phyloP scores from a whole-genome alignment of 2,797 vertebrate species.

The Takifugu ocellatus region DNA sequence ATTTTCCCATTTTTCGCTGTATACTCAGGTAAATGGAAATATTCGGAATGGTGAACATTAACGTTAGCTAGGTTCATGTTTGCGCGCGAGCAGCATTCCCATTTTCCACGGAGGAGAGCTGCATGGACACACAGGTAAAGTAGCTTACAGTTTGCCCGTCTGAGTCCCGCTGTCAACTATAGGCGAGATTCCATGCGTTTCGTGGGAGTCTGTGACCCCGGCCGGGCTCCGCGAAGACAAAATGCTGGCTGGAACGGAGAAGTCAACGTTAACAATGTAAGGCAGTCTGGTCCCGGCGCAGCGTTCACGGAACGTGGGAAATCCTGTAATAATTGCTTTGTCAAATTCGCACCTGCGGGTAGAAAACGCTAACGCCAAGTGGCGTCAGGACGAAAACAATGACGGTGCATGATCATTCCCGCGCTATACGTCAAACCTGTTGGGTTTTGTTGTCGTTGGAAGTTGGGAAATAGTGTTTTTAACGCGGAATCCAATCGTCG shows the following conservation, averaged over 20 bases:
- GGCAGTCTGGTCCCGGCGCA: conserved; percentile 40
- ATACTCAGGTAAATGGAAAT: neutral
- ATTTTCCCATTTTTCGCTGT: too few relatives aligned
- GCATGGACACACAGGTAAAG: conserved; percentile 2
- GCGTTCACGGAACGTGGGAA: neutral
- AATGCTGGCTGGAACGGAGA: conserved; percentile 28
- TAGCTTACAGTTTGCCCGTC: conserved; percentile 37
- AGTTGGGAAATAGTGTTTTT: neutral
- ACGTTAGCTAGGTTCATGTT: conserved; percentile 16
- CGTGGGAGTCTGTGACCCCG: conserved; percentile 2
- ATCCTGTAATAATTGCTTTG: fast-evolving
- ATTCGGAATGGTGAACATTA: conserved; percentile 13
- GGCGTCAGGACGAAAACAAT: fast-evolving
- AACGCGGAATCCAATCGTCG: neutral
- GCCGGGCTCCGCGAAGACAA: conserved; percentile 52
- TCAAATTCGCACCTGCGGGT: fast-evolving
- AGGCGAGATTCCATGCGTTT: conserved; percentile 29
- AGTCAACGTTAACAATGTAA: conserved; percentile 47
- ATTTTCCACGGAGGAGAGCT: conserved; percentile 3
- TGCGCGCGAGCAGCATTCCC: neutral
- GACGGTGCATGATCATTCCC: too few relatives aligned
- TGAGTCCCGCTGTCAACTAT: conserved; percentile 6
- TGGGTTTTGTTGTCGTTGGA: too few relatives aligned
- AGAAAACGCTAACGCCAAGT: fast-evolving
- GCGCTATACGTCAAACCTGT: too few relatives aligned